Percentiles rank a stretch among this genome's conserved stretches.
phyloP scores from a whole-genome alignment of 2,888 invertebrate species.

The Portevinia maculata region DNA sequence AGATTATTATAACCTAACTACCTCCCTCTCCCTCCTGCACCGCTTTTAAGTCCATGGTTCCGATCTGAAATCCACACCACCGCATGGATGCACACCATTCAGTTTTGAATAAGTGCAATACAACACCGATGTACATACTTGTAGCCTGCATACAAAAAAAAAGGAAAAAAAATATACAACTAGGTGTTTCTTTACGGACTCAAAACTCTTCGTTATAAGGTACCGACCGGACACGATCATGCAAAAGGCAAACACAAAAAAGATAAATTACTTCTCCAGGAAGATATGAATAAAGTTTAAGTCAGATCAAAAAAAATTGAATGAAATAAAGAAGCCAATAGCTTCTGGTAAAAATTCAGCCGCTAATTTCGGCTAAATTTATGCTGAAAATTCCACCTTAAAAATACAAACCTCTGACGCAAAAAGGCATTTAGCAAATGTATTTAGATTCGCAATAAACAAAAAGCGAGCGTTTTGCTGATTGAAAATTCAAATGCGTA shows the following conservation, averaged over 20 bases:
- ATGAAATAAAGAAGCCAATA: background rate
- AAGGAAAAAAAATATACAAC: constrained; percentile 20
- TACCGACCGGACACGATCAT: constrained; percentile 45
- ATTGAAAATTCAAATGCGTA: constrained; percentile 46
- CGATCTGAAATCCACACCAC: constrained; percentile 61
- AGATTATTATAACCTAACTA: constrained; percentile 16
- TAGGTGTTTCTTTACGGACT: constrained; percentile 69
- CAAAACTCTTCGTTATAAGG: constrained; percentile 43
- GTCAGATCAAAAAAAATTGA: no score
- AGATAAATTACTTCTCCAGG: background rate
- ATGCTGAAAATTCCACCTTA: constrained; percentile 5
- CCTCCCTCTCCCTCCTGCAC: background rate
- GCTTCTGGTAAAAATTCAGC: constrained; percentile 13
- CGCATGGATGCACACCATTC: constrained; percentile 62
- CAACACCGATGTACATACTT: constrained; percentile 32
- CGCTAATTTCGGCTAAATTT: constrained; percentile 9
- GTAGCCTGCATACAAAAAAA: background rate
- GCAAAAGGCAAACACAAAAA: constrained; percentile 20
- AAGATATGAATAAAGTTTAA: no score
- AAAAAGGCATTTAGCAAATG: constrained; percentile 5
- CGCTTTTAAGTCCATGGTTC: constrained; percentile 36
- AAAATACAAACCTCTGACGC: constrained; percentile 13
- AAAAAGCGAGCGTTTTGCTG: constrained; percentile 24
- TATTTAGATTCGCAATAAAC: constrained; percentile 49
- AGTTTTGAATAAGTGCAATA: constrained; percentile 38